Evolutionary conservation across 2,113 vertebrate genomes (phyloP).

Genomic region (Neolamprologus modestus): DNA sequence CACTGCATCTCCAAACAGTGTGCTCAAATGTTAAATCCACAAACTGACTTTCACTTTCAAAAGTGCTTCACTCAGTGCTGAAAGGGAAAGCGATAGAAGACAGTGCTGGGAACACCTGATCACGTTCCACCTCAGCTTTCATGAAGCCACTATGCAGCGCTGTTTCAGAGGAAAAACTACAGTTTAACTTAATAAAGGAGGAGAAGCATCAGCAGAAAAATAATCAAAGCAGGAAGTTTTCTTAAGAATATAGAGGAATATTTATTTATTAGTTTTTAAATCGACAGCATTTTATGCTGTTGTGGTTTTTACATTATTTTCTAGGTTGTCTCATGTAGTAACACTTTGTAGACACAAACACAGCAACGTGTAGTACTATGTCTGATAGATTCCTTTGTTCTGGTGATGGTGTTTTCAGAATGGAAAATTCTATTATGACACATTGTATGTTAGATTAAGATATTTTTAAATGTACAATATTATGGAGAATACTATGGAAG

Average conservation of each 20-base stretch:
- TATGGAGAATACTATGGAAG: background rate
- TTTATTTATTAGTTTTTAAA: background rate
- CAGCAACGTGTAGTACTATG: background rate
- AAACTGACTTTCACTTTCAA: background rate
- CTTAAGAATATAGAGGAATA: background rate
- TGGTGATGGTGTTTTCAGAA: background rate
- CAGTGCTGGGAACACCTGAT: background rate
- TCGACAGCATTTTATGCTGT: background rate
- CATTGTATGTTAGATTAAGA: background rate
- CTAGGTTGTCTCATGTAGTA: background rate
- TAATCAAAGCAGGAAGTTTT: background rate
- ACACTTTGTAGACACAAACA: background rate
- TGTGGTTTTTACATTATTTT: background rate
- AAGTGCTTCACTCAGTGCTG: background rate
- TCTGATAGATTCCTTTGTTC: background rate
- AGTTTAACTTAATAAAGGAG: background rate
- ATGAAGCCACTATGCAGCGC: background rate
- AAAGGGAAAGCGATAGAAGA: background rate
- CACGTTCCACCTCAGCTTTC: background rate
- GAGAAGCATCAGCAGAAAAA: background rate
- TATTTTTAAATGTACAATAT: background rate
- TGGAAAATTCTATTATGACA: background rate
- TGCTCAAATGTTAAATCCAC: background rate
- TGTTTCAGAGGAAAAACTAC: background rate
- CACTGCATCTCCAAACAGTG: background rate